These are phyloP conservation scores for Dioctria linearis DNA, from an alignment of 2,888 invertebrate species.

Conservation along the genomic window DNA sequence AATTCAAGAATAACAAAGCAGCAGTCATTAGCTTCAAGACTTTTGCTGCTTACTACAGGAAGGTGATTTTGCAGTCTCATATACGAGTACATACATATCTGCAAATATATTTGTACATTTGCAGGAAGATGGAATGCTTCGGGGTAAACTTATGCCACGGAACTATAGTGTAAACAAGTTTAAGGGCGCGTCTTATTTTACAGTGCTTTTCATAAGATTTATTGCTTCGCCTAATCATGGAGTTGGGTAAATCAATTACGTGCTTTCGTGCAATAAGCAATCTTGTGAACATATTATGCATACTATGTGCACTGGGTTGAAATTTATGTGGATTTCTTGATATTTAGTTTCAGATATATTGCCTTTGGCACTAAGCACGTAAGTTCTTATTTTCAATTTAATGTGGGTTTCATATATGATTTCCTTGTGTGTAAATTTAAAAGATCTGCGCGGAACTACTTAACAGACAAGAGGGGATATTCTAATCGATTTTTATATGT, in stretches of 20 bases:
- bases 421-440: no score
- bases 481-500: no score
- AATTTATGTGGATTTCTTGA: no score
- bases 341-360: no score
- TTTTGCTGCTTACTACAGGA: background rate
- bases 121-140: background rate
- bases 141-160: background rate
- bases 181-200: slow-evolving; percentile 21
- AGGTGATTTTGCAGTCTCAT: background rate
- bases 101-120: background rate
- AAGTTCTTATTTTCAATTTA: no score
- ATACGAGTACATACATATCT: background rate
- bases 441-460: no score
- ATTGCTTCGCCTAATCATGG: slow-evolving; percentile 28
- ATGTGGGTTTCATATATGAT: no score
- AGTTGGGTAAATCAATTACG: slow-evolving; percentile 41
- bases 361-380: no score
- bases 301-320: no score
- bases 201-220: slow-evolving; percentile 21
- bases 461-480: no score
- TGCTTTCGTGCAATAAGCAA: slow-evolving; percentile 15
- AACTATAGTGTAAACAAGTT: slow-evolving; percentile 27
- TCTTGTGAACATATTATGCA: background rate
- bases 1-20: slow-evolving; percentile 43
- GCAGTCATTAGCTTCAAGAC: slow-evolving; percentile 16